Base-by-base conservation (phyloP, 2,888 invertebrate genomes). In the Lamproptera curius region DNA sequence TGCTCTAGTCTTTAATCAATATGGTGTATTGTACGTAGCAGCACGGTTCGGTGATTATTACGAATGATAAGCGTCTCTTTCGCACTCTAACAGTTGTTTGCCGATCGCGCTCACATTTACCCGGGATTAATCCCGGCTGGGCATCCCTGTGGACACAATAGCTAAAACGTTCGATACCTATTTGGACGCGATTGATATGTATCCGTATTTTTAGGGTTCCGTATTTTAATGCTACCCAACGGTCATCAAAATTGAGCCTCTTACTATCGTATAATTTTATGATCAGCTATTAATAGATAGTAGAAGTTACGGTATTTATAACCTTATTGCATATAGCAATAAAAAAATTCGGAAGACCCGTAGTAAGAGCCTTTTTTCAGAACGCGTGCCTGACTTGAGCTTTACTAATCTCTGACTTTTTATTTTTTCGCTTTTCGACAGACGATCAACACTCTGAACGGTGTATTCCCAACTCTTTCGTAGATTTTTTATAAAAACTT, bases 121-220 rank as follows among this genome's bases (percentile, higher is more conserved):
- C 10, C 34, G 48, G 43, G 43, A 36, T 49, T 43, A 43, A 49
- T 49, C 35, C 38, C 35, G 23, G 16, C 34, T n/a, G 13, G 34
- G 38, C 35, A 42, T 43, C 38, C 42, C 39, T 43, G 20, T 35
- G 39, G 9, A 35, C 28, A 49, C 49, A 49, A 43, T 43, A 28
- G 16, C 33, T 38, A 14, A 34, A 17, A 33, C 48, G 39, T 34
- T 28, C 33, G 34, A n/a, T n/a, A n/a, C n/a, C n/a, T n/a, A n/a
- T n/a, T n/a, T n/a, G n/a, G n/a, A n/a, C 40, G 39, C 39, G 40
- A 49, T 49, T 49, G 49, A 49, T 43, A 49, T 43, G 49, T 16
- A 49, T 43, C 26, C 39, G 26, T 36, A 37, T 38, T 46, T 42
- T 43, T 48, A n/a, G n/a, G n/a, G n/a, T 49, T 43, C 42, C 23